These are phyloP conservation scores for Etheostoma nigrum DNA, from an alignment of 2,797 vertebrate species.

Conservation along the genomic window DNA sequence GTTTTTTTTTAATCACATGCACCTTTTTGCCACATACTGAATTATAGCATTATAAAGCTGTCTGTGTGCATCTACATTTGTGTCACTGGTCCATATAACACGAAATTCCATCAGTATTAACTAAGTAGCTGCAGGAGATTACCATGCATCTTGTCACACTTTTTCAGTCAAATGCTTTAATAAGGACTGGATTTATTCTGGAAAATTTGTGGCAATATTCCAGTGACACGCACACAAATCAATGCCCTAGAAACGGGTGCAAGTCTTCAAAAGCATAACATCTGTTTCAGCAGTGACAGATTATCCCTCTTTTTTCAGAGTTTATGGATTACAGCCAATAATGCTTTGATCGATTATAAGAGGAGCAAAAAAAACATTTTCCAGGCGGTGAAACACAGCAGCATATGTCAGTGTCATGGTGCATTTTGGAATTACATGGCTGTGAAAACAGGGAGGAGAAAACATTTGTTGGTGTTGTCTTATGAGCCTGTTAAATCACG, in stretches of 20 bases:
- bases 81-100: slow-evolving; percentile 4
- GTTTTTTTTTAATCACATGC: slow-evolving; percentile 16
- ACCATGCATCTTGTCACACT: slow-evolving; percentile 52
- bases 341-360: slow-evolving; percentile 49
- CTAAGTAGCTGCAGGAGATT: slow-evolving; percentile 53
- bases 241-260: slow-evolving; percentile 50
- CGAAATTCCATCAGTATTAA: slow-evolving; percentile 31
- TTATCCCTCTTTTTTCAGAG: slow-evolving; percentile 50
- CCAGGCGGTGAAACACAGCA: slow-evolving; percentile 52
- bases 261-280: slow-evolving; percentile 62
- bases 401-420: slow-evolving; percentile 61
- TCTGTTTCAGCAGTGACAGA: slow-evolving; percentile 61
- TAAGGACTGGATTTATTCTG: slow-evolving; percentile 64
- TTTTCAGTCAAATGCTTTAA: slow-evolving; percentile 62
- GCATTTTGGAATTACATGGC: slow-evolving; percentile 45
- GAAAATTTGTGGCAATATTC: slow-evolving; percentile 67
- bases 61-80: slow-evolving; percentile 19
- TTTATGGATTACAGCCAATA: slow-evolving; percentile 67
- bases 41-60: slow-evolving; percentile 3
- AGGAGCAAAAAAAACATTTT: slow-evolving; percentile 34
- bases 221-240: slow-evolving; percentile 35
- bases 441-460: slow-evolving; percentile 46
- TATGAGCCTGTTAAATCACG: slow-evolving; percentile 30
- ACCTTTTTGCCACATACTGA: background rate
- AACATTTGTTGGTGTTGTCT: slow-evolving; percentile 56